Evolutionary conservation across 2,797 vertebrate genomes (phyloP), one percentile per base, ranked within the genome.

Genomic region (Cuculus canorus): DNA sequence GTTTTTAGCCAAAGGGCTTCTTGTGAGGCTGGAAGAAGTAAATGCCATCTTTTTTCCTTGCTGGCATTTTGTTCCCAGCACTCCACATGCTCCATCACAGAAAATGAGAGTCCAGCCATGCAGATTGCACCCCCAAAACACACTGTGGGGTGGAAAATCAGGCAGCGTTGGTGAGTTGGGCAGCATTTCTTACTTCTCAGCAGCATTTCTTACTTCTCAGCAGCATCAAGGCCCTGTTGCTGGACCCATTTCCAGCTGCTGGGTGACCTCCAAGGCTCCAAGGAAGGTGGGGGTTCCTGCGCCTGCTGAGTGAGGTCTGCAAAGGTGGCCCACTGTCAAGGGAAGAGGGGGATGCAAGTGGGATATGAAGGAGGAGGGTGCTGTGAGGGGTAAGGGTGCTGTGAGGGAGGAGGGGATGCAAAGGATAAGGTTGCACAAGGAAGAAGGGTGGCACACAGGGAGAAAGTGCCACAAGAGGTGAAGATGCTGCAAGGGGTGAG

Each of bases 131-230:
- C 69, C 73, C 9, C 5, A 22, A 41, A 59, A 11, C 33, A 32
- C 27, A 7, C 24, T 1, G 0, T 6, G 53, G 27, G 5, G 8
- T 10, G n/a, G 32, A 13, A 24, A n/a, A 39, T 22, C 23, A 8
- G 45, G 39, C 33, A 35, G 78, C 10, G 2, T 3, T 2, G n/a
- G 5, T 3, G 7, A 10, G 16, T 6, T 23, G 22, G 47, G 5
- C 6, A 48, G 28, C 13, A 15, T 37, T 79, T 59, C 39, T 79
- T 24, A 11, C 54, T 86, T 35, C 17, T 9, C 43, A 37, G 50
- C 30, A 53, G 52, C 28, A 12, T 3, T 79, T 59, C 39, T 79
- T 24, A 11, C 54, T 86, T 35, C 17, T 9, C 43, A 37, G 50
- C 30, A 53, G 52, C 28, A 12, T 3, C 0, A 5, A 5, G 9